A percentile compares a stretch with the other conserved stretches of the same genome.
phyloP scores from a whole-genome alignment of 2,888 invertebrate species.

The Melanargia galathea region DNA sequence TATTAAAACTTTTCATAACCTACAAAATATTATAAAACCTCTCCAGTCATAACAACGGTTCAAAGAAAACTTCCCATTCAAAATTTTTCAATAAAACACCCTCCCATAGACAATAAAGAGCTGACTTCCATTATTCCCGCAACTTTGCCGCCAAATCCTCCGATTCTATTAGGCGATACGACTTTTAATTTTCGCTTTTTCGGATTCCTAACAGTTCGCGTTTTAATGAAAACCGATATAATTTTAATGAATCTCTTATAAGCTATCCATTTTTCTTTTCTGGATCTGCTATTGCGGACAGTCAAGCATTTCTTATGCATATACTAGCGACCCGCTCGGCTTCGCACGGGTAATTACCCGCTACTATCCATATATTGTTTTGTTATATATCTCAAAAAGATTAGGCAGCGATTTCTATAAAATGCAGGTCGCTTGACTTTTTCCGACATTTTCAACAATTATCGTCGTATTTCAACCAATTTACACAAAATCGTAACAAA shows the following conservation, averaged over 20 bases:
- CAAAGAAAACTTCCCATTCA: slow-evolving; percentile 1
- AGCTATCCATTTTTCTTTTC: background rate
- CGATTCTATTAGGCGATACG: slow-evolving; percentile 20
- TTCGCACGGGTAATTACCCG: too few relatives aligned
- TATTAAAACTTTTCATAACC: background rate
- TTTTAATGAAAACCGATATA: background rate
- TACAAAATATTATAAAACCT: background rate
- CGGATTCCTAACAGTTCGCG: background rate
- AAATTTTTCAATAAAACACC: slow-evolving; percentile 3
- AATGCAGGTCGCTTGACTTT: too few relatives aligned
- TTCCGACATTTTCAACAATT: too few relatives aligned
- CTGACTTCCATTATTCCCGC: slow-evolving; percentile 6
- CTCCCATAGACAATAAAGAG: slow-evolving; percentile 17
- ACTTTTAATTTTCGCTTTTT: slow-evolving; percentile 17
- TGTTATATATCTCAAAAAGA: too few relatives aligned
- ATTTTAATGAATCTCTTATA: background rate
- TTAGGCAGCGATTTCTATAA: too few relatives aligned
- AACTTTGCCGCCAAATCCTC: slow-evolving; percentile 13
- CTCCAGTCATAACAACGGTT: background rate
- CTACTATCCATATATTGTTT: too few relatives aligned
- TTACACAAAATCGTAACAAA: too few relatives aligned
- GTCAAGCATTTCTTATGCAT: too few relatives aligned
- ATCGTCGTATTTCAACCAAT: too few relatives aligned
- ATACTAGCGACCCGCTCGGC: too few relatives aligned
- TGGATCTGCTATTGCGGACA: too few relatives aligned